Evolutionary conservation across 2,888 invertebrate species (phyloP), one percentile per base, ranked within the genome.

Genomic region (Torymus auratus): DNA sequence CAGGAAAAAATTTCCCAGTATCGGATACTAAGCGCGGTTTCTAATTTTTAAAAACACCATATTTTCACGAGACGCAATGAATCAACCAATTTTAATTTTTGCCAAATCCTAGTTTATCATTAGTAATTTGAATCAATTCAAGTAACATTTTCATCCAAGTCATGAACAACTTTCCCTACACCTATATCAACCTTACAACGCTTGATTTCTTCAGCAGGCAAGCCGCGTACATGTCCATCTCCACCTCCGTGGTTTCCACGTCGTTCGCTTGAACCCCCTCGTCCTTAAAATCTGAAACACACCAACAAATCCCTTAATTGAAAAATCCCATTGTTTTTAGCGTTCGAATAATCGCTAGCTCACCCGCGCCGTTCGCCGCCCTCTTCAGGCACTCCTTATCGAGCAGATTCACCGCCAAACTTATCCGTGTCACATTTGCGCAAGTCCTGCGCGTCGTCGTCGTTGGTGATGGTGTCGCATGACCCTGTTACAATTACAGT

Each of bases 171-270:
- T 41, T 50, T 41, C 1, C 2, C 41, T 1, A 3, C 28, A 28
- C 3, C 28, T 3, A 28, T 64, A 20, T 15, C 15, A 23, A 41
- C 67, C 75, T 76, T n/a, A 80, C 80, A 14, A 80, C 41, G 52
- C 80, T 80, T 0, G 80, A 41, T 56, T 80, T 80, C 68, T 68
- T 60, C 52, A 80, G n/a, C 28, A 80, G 23, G 28, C 80, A 80
- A 28, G 67, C n/a, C 3, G 80, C 76, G 23, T 80, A 80, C 15
- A 12, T 13, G n/a, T 76, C 52, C 71, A 80, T 80, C 14, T 67
- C 56, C 2, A 80, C 53, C 14, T 80, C 61, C 55, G 17, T 50
- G 2, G 71, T 61, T 70, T 62, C 67, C 14, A 76, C 15, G n/a
- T 17, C 50, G 62, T 76, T 72, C 3, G 28, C 28, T 2, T 28